These are phyloP conservation scores for Ditylenchus weischeri DNA, from an alignment of 2,888 invertebrate species.

Conservation along the genomic window DNA sequence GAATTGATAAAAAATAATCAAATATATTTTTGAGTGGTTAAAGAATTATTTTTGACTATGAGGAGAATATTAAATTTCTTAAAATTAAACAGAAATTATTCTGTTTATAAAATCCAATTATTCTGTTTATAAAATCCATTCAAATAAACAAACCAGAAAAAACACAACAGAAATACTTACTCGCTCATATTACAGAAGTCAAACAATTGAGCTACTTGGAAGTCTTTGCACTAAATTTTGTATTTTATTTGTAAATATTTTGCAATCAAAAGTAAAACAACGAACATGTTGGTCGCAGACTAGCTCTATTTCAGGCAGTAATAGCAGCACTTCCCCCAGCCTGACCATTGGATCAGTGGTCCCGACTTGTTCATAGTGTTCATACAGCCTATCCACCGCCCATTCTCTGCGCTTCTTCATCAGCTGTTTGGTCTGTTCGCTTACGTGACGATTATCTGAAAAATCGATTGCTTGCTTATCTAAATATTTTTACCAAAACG, in stretches of 20 bases:
- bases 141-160: too few relatives aligned
- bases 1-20: too few relatives aligned
- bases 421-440: slow-evolving; percentile 31
- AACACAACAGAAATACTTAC: slow-evolving; percentile 21
- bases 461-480: neutral
- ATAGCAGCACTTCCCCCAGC: slow-evolving; percentile 46
- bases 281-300: too few relatives aligned
- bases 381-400: slow-evolving; percentile 44
- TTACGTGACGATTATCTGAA: slow-evolving; percentile 44
- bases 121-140: too few relatives aligned
- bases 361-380: slow-evolving; percentile 36
- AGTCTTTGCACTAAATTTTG: slow-evolving; percentile 38
- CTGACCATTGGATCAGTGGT: slow-evolving; percentile 41
- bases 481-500: too few relatives aligned
- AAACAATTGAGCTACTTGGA: slow-evolving; percentile 56
- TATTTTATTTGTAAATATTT: too few relatives aligned
- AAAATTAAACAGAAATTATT: too few relatives aligned
- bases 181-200: slow-evolving; percentile 51
- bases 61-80: too few relatives aligned
- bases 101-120: too few relatives aligned
- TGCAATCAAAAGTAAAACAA: too few relatives aligned
- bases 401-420: slow-evolving; percentile 44
- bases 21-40: too few relatives aligned
- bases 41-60: too few relatives aligned
- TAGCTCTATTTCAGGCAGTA: slow-evolving; percentile 53